phyloP scores from a whole-genome alignment of 2,797 vertebrate species.

The Enteromius treurensis region DNA sequence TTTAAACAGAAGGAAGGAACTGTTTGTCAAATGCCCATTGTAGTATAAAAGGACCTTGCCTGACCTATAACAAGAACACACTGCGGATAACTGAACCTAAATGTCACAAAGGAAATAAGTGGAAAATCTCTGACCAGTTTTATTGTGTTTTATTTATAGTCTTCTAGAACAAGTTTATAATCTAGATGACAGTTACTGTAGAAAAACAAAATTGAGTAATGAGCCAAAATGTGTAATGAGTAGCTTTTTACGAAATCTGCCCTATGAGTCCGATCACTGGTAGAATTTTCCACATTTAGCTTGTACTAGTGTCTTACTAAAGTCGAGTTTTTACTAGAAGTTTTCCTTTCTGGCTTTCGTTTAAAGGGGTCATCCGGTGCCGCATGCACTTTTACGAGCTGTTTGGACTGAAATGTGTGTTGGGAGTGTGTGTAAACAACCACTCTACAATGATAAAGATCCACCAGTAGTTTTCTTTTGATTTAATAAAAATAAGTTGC shows the following conservation, averaged over 20 bases:
- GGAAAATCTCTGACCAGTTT: background rate
- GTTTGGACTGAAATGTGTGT: too few species aligned
- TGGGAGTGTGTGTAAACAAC: too few species aligned
- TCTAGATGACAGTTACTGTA: background rate
- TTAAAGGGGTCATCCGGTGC: background rate
- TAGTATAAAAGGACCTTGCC: slow-evolving; percentile 20
- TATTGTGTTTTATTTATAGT: slow-evolving; percentile 21
- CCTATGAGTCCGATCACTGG: background rate
- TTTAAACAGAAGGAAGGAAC: slow-evolving; percentile 38
- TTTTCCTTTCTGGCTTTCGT: background rate
- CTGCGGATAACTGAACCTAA: background rate
- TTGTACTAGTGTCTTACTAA: background rate
- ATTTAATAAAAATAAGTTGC: too few species aligned
- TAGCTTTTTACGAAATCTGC: background rate
- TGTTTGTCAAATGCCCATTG: slow-evolving; percentile 40
- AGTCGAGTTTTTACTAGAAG: background rate
- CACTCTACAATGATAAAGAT: too few species aligned
- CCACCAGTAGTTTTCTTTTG: too few species aligned
- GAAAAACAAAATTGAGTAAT: background rate
- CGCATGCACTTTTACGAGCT: too few species aligned
- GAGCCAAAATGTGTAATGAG: slow-evolving; percentile 17
- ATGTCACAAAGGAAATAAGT: slow-evolving; percentile 34
- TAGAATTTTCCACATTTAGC: background rate
- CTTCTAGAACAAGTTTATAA: slow-evolving; percentile 12
- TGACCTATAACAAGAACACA: slow-evolving; percentile 43